Evolutionary conservation across 2,113 vertebrate species (phyloP), one percentile per base, ranked within the genome.

Genomic region (Apistogramma diplotaenia): DNA sequence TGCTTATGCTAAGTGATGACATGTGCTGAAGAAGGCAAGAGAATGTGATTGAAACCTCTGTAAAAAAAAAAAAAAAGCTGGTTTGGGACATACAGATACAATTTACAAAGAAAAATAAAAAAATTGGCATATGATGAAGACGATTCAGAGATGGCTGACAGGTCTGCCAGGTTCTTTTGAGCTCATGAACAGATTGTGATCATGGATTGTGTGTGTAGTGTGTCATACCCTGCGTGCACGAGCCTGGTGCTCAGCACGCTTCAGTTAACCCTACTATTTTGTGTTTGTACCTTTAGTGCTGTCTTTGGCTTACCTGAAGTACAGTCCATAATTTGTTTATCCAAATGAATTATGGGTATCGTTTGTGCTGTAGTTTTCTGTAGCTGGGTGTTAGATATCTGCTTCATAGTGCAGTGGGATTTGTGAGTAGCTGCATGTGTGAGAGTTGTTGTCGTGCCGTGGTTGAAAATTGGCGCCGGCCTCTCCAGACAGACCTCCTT

Each of bases 251-350:
- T 67, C 37, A 83, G 83, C 83, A 89, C 4, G 83, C 53, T 54
- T 60, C 25, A 81, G 60, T 78, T 58, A 33, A 43, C 58, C 70
- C 75, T 85, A 82, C 56, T 85, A 21, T 31, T 82, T 6, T 86
- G 76, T 88, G 82, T 90, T 84, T 77, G 81, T 88, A 62, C 2
- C 21, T 61, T 56, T 76, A 77, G 53, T 73, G 59, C 74, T 82
- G 85, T 92, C 62, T 65, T 83, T 55, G 74, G 72, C 84, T 78
- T 57, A 77, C 23, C 54, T 61, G 19, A 82, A 85, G 75, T 49
- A 71, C 74, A 78, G 43, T 54, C 87, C 92, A 92, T 93, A 87
- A 92, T 94, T 93, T 93, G 86, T 93, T 90, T 40, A 19, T 49
- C 16, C n/a, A 59, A 88, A 92, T 88, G 37, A 92, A 92, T 93